Base-by-base conservation (phyloP, 2,797 vertebrate genomes). In the Periophthalmus magnuspinnatus region DNA sequence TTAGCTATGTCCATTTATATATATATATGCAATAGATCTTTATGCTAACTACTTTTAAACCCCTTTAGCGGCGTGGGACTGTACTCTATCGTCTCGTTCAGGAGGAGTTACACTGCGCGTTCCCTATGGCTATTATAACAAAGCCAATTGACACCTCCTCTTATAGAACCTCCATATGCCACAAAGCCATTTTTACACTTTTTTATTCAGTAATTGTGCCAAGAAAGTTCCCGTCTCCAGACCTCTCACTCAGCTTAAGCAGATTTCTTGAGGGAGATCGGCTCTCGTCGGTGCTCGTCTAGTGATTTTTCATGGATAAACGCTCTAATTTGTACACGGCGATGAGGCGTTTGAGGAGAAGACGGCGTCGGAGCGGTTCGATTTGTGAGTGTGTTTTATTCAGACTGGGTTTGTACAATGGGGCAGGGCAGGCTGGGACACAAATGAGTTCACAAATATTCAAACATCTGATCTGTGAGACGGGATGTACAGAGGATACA, bases 291-390 rank as follows among this genome's bases (percentile, higher is more conserved):
- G 21, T 52, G 10, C 60, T 19, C 48, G 57, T 68, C 28, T 28
- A 4, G 16, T 48, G n/a, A 1, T 19, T 67, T 78, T 68, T 63
- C 55, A 69, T 45, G 70, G 64, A 36, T 75, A 77, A 71, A 75
- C 71, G 66, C 72, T 72, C 69, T 76, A 74, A 81, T 88, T 79
- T 74, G 38, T 65, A 22, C 57, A 66, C 11, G 7, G 47, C 67
- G 76, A 77, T 63, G 41, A 24, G 38, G 38, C 41, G 13, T 45
- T 14, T 45, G 41, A 45, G 41, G 41, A 16, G 41, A 45, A 45
- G 13, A 14, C 11, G 14, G 41, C 41, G n/a, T n/a, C n/a, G n/a
- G n/a, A 16, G n/a, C n/a, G n/a, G n/a, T 45, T 45, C 41, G 41
- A 45, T 45, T 45, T 45, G 41, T 4, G 41, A 14, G 41, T 45